A percentile compares a stretch with the other conserved stretches of the same genome.
These are phyloP conservation scores for Isichthys henryi DNA, from an alignment of 2,113 vertebrate genomes.

Conservation along the genomic window DNA sequence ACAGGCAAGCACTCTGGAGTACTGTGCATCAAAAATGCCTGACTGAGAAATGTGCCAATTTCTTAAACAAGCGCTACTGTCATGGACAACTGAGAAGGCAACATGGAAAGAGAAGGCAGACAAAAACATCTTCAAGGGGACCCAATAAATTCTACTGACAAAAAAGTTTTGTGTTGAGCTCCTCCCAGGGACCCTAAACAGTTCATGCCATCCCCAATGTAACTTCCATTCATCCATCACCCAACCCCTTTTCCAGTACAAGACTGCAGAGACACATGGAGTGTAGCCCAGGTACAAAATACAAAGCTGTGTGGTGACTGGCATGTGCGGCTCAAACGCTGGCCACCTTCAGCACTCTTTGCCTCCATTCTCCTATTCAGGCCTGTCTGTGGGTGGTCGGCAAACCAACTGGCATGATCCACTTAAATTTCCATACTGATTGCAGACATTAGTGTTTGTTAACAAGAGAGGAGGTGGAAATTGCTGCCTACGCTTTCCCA, in stretches of 20 bases:
- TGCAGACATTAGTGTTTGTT: slow-evolving; percentile 16
- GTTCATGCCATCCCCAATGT: neutral
- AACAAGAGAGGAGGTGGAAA: slow-evolving; percentile 13
- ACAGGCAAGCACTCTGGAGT: neutral
- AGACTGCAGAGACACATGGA: neutral
- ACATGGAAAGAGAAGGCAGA: neutral
- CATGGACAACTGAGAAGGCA: neutral
- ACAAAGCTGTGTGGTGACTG: neutral
- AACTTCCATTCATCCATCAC: neutral
- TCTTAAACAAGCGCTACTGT: neutral
- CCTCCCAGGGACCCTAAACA: neutral
- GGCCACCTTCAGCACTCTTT: neutral
- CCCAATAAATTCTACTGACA: neutral
- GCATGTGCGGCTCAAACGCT: neutral
- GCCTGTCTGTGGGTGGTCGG: slow-evolving; percentile 3
- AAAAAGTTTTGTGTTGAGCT: neutral
- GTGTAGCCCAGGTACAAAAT: neutral
- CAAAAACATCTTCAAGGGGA: neutral
- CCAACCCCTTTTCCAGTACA: neutral
- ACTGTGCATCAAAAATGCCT: neutral
- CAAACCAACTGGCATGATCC: neutral
- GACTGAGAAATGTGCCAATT: neutral
- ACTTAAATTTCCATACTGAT: slow-evolving; percentile 13
- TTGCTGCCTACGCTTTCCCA: neutral
- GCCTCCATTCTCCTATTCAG: neutral